phyloP scores from a whole-genome alignment of 2,113 vertebrate species.

The Chloebia gouldiae region DNA sequence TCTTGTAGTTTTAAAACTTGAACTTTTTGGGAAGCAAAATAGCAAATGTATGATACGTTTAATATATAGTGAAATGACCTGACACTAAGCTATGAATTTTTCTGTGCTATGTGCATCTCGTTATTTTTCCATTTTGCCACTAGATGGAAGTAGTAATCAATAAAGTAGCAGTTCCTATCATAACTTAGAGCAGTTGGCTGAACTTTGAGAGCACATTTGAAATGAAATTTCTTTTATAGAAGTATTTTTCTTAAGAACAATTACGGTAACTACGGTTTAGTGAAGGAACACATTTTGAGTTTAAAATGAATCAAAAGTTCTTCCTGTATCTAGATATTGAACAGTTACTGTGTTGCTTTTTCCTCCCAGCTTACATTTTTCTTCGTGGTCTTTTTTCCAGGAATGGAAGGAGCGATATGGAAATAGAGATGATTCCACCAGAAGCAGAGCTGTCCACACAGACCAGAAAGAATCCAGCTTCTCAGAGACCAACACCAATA shows the following conservation, averaged over 20 bases:
- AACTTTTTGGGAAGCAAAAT: background rate
- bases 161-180: fast-evolving
- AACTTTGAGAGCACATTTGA: background rate
- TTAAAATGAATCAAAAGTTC: background rate
- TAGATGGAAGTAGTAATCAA: constrained; percentile 28
- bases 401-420: constrained; percentile 90
- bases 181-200: background rate
- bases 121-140: background rate
- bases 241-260: background rate
- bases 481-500: constrained; percentile 73
- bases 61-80: background rate
- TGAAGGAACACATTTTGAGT: background rate
- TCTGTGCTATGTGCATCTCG: background rate
- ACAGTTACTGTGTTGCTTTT: background rate
- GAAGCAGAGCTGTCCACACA: constrained; percentile 81
- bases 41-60: background rate
- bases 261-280: fast-evolving
- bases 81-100: fast-evolving
- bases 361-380: background rate
- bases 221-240: background rate
- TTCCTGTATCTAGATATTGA: background rate
- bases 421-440: constrained; percentile 80
- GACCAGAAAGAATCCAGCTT: constrained; percentile 83
- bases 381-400: constrained; percentile 59
- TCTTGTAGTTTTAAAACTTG: background rate